Base-by-base conservation (phyloP, 2,888 invertebrate species). In the Nephrotoma appendiculata region DNA sequence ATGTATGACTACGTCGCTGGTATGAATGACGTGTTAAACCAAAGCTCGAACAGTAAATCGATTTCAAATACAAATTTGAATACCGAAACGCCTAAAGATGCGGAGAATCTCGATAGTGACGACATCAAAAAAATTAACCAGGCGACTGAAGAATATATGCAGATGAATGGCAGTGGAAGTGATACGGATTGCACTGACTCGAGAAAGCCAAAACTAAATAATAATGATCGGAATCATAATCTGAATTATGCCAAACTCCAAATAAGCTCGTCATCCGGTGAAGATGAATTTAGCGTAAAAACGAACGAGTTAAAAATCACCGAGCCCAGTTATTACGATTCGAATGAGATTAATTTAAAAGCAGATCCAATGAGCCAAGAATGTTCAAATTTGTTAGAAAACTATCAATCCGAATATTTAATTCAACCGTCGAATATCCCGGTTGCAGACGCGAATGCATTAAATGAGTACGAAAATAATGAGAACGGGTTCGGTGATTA, bases 1-100 rank as follows among this genome's bases (percentile, higher is more conserved):
- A 96, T 96, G 94, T 97, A 97, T 90, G 95, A 96, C 89, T 96
- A 96, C 90, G 93, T 97, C 89, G 96, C 96, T 91, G 96, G 96
- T 88, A 95, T 96, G 91, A 93, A 93, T 89, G 94, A 94, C 88
- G 91, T 90, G 43, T 87, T 84, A 84, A 84, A 41, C 41, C 83
- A 85, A 5, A 83, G 89, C 83, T 87, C 87, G 83, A 88, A 88
- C 86, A 87, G 87, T 48, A 86, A 87, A 85, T 48, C 87, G 86
- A 86, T 86, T 87, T 87, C 86, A 41, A 88, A 88, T 45, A 44
- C 19, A 85, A 85, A 85, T 85, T 85, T 85, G 44, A 85, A 85
- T 85, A 44, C 85, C 5, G 43, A 41, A 42, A 43, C 92, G 90
- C 90, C 93, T 85, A 91, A 92, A 87, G 89, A 92, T 88, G 87